A percentile compares a stretch with the other conserved stretches of the same genome.
Evolutionary conservation across 1,140 invertebrate species (phyloP).

Genomic region (Aphelenchoides avenae): DNA sequence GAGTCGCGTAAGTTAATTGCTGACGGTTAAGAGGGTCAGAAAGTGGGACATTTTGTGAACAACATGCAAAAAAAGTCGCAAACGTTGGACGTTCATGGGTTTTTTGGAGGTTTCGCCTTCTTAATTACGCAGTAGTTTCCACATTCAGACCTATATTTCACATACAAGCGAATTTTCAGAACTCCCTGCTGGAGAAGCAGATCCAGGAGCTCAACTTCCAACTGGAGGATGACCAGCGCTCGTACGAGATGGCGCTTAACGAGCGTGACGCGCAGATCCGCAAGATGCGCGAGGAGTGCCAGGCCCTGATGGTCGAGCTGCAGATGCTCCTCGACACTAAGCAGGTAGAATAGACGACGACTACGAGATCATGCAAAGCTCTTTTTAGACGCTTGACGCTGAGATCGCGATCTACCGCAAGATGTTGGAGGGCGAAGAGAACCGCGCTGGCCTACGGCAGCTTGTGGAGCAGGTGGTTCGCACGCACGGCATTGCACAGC

Average conservation of each 20-base stretch:
- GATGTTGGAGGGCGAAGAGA: slow-evolving; percentile 55
- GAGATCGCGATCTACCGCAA: slow-evolving; percentile 55
- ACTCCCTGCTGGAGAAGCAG: slow-evolving; percentile 61
- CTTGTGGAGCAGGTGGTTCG: slow-evolving; percentile 51
- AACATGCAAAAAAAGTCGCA: too few relatives aligned
- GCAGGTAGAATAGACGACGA: slow-evolving; percentile 25
- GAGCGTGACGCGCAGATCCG: slow-evolving; percentile 57
- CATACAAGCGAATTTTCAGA: too few relatives aligned
- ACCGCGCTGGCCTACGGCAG: slow-evolving; percentile 45
- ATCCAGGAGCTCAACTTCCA: slow-evolving; percentile 61
- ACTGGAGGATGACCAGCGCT: slow-evolving; percentile 60
- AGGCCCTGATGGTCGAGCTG: slow-evolving; percentile 60
- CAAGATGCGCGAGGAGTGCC: slow-evolving; percentile 59
- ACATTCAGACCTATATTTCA: too few relatives aligned
- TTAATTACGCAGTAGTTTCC: too few relatives aligned
- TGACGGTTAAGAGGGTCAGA: neutral
- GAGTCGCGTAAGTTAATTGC: slow-evolving; percentile 57
- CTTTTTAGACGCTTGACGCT: slow-evolving; percentile 40
- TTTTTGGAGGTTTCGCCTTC: too few relatives aligned
- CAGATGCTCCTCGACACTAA: slow-evolving; percentile 62
- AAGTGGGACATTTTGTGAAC: too few relatives aligned
- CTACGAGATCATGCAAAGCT: neutral
- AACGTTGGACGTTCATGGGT: too few relatives aligned
- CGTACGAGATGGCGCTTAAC: slow-evolving; percentile 51
- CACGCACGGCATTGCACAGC: slow-evolving; percentile 33